A percentile compares a stretch with the other conserved stretches of the same genome.
Evolutionary conservation across 2,888 invertebrate species (phyloP).

Genomic region (Choristoneura rosaceana): DNA sequence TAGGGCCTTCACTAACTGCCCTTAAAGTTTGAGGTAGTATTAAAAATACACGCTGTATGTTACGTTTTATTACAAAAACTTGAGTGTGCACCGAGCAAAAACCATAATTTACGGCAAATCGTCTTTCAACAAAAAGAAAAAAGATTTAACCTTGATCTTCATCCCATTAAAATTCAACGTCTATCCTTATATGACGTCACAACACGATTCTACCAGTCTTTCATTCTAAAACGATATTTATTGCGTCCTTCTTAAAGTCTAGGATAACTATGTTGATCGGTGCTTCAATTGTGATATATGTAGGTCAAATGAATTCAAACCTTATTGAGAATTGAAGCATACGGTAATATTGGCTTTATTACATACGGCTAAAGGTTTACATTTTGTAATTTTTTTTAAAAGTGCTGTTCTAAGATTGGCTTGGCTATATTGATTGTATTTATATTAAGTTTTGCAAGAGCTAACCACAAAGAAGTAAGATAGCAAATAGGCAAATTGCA

Average conservation of each 20-base stretch:
- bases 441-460: slow-evolving; percentile 4
- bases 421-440: neutral
- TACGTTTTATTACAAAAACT: neutral
- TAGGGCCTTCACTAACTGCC: too few species aligned
- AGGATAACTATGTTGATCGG: neutral
- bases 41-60: too few species aligned
- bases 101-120: neutral
- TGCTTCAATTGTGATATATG: neutral
- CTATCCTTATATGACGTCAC: slow-evolving; percentile 2
- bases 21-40: too few species aligned
- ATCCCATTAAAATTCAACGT: neutral
- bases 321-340: neutral
- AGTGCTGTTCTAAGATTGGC: neutral
- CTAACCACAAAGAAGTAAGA: neutral
- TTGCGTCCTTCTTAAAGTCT: neutral
- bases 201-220: too few species aligned
- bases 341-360: neutral
- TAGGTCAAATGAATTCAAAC: neutral
- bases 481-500: too few species aligned
- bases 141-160: neutral
- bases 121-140: neutral
- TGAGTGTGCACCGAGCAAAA: neutral
- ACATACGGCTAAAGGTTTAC: neutral
- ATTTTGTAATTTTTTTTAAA: neutral
- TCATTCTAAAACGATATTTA: neutral